A percentile compares a stretch with the other conserved stretches of the same genome.
These are phyloP conservation scores for Pelosia muscerda DNA, from an alignment of 2,888 invertebrate genomes.

Conservation along the genomic window DNA sequence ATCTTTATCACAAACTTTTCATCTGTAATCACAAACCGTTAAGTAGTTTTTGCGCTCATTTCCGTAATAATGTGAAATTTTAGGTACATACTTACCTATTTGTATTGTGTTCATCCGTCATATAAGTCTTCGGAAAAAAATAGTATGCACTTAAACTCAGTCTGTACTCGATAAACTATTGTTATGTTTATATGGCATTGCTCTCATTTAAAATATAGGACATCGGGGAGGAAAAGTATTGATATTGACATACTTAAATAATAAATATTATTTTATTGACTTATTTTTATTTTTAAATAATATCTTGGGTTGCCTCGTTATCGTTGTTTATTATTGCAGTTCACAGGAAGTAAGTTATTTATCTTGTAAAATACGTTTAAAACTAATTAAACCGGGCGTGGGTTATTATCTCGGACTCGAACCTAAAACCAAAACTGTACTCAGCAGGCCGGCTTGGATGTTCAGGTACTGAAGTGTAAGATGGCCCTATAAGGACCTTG, in stretches of 20 bases:
- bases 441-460: too few species aligned
- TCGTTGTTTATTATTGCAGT: conserved; percentile 6
- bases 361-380: neutral
- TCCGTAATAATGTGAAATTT: too few species aligned
- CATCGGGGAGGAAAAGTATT: conserved; percentile 41
- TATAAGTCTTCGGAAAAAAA: neutral
- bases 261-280: conserved; percentile 26
- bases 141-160: neutral
- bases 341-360: conserved; percentile 7
- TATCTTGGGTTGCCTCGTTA: conserved; percentile 14
- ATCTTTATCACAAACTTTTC: too few species aligned
- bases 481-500: too few species aligned
- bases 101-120: neutral
- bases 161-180: conserved; percentile 5
- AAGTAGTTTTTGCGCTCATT: too few species aligned
- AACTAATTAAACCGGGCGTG: too few species aligned
- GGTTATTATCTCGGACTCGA: too few species aligned
- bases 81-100: too few species aligned
- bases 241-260: conserved; percentile 31
- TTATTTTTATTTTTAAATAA: conserved; percentile 24
- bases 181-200: conserved; percentile 39
- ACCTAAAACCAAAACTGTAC: too few species aligned
- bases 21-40: too few species aligned
- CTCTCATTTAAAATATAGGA: conserved; percentile 53
- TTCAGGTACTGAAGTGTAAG: too few species aligned